Evolutionary conservation across 2,113 vertebrate genomes (phyloP).

Genomic region (Chamaetylas fuelleborni): DNA sequence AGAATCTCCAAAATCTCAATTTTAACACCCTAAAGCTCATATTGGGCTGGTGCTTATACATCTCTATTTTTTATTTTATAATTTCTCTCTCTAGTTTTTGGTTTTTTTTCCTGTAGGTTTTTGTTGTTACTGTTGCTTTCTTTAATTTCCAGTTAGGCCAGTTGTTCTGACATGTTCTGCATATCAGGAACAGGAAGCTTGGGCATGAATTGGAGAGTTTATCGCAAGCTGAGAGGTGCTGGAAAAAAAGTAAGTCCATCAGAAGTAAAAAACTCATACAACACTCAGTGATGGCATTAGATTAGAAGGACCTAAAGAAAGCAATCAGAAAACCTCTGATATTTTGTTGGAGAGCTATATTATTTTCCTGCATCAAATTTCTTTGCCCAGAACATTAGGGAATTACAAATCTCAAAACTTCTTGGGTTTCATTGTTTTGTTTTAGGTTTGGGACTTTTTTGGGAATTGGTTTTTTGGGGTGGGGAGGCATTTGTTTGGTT

Average conservation of each 20-base stretch:
- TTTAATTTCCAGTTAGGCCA: not conserved
- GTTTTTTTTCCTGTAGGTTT: not conserved
- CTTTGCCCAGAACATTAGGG: not conserved
- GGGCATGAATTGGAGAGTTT: not conserved
- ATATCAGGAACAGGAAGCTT: constrained; percentile 12
- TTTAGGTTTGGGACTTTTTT: not conserved
- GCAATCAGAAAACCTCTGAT: not conserved
- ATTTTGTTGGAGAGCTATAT: not conserved
- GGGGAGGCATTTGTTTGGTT: not conserved
- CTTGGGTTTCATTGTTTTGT: not conserved
- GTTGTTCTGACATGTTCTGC: constrained; percentile 13
- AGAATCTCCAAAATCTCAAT: not conserved
- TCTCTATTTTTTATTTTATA: not conserved
- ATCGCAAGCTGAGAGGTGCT: not conserved
- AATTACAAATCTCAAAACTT: not conserved
- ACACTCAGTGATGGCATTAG: not conserved
- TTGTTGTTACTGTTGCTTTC: not conserved
- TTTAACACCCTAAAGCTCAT: not conserved
- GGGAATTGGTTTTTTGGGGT: not conserved
- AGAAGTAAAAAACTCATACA: not conserved
- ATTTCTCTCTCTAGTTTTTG: not conserved
- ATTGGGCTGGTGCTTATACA: not conserved
- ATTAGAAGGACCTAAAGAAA: not conserved
- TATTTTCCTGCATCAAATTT: not conserved
- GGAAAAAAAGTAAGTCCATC: not conserved